Base-by-base conservation (phyloP, 1,140 invertebrate genomes). In the Campoletis sonorensis region DNA sequence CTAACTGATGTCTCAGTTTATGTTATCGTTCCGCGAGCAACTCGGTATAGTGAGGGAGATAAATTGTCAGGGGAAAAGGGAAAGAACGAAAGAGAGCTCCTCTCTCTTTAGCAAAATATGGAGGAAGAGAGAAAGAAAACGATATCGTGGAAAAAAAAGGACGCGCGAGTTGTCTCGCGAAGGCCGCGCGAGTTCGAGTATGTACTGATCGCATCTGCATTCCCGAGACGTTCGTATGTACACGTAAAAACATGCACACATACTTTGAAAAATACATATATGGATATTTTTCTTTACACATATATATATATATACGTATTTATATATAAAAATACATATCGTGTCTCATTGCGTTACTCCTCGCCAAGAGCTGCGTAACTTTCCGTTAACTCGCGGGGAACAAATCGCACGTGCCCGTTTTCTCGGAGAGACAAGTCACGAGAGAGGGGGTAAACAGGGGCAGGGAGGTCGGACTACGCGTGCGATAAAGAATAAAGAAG, bases 121-220 rank as follows among this genome's bases (percentile, higher is more conserved):
- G 30, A 33, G 30, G 75, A 58, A 81, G 72, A 49, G 68, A 61
- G 27, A 72, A 33, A 73, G 21, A 40, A 77, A 33, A 40, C 18
- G 33, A 51, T 54, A 72, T 76, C 67, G 72, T 13, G 23, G 0
- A 64, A 64, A 64, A 23, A 71, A 71, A 37, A 79, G 79, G 61
- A 54, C 16, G 80, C 54, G 76, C 45, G 51, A 70, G 26, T 64
- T 49, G 70, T 73, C 54, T 70, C 68, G 77, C 76, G 73, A 82
- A 82, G 77, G 77, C 71, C 77, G 76, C 77, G 49, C 23, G 30
- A 37, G 23, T 49, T 72, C 79, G 61, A 64, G 61, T 64, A 26
- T 13, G 13, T 81, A 49, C 61, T 49, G 73, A 77, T 77, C 73
- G 81, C 77, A 82, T 82, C 81, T 81, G 81, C 77, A 79, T 79